phyloP scores from a whole-genome alignment of 2,113 vertebrate genomes.

The Neotragus pygmaeus region DNA sequence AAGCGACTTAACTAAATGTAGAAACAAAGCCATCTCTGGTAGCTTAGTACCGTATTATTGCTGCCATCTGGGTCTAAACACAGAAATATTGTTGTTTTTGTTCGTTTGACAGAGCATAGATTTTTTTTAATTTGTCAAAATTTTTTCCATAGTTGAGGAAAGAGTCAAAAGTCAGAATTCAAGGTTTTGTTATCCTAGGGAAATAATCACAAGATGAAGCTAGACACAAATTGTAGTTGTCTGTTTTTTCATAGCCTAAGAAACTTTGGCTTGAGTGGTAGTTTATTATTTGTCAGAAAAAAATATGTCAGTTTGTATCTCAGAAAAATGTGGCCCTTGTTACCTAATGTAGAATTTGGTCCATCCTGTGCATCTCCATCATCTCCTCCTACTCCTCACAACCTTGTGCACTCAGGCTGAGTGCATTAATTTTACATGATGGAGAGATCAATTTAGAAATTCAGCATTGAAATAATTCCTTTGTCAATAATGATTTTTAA shows the following conservation, averaged over 20 bases:
- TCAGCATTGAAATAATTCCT: constrained; percentile 59
- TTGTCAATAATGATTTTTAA: constrained; percentile 44
- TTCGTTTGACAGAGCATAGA: background rate
- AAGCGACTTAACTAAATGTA: background rate
- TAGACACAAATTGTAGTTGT: background rate
- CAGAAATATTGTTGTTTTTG: background rate
- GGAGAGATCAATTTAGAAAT: constrained; percentile 46
- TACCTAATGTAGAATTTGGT: background rate
- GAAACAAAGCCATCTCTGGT: background rate
- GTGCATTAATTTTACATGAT: constrained; percentile 5
- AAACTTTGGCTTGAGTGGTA: background rate
- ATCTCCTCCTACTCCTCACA: background rate
- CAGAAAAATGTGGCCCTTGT: background rate
- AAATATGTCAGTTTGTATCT: background rate
- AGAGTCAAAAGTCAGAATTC: background rate
- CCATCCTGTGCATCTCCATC: too few relatives aligned
- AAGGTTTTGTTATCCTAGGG: background rate
- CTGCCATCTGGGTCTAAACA: background rate
- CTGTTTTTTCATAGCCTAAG: background rate
- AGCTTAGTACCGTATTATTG: background rate
- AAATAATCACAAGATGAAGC: background rate
- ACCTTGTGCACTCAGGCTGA: background rate
- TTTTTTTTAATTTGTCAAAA: background rate
- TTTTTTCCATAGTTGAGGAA: background rate
- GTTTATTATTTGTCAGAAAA: background rate